Evolutionary conservation across 2,113 vertebrate species (phyloP).

Genomic region (Synodontis membranacea): DNA sequence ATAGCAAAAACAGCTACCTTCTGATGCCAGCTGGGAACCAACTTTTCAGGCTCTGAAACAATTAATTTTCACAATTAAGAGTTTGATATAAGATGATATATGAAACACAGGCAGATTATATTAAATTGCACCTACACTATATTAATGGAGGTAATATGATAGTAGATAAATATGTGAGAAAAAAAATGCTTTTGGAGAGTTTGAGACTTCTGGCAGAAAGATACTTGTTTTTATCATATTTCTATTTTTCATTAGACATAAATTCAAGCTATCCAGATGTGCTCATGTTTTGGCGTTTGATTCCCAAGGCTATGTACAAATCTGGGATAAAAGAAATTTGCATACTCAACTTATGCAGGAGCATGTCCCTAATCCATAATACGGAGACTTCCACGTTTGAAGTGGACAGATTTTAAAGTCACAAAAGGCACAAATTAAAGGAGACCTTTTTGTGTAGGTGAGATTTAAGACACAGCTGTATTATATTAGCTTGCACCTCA

Average conservation of each 20-base stretch:
- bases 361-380: background rate
- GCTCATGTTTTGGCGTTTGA: background rate
- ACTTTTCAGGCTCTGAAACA: too few relatives aligned
- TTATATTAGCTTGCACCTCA: slow-evolving; percentile 25
- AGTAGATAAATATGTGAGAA: background rate
- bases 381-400: background rate
- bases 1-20: too few relatives aligned
- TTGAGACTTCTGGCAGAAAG: background rate
- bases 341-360: background rate
- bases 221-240: background rate
- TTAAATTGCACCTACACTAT: background rate
- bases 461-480: slow-evolving; percentile 24
- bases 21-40: background rate
- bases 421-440: background rate
- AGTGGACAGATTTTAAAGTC: background rate
- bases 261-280: background rate
- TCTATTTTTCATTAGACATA: background rate
- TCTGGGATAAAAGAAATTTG: slow-evolving; percentile 2
- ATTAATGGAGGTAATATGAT: background rate
- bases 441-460: background rate
- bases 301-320: background rate
- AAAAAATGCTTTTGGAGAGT: background rate
- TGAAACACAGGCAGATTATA: background rate
- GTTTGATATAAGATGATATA: background rate
- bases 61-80: too few relatives aligned